Evolutionary conservation across 2,888 invertebrate genomes (phyloP), one percentile per base, ranked within the genome.

Genomic region (Encarsia formosa): DNA sequence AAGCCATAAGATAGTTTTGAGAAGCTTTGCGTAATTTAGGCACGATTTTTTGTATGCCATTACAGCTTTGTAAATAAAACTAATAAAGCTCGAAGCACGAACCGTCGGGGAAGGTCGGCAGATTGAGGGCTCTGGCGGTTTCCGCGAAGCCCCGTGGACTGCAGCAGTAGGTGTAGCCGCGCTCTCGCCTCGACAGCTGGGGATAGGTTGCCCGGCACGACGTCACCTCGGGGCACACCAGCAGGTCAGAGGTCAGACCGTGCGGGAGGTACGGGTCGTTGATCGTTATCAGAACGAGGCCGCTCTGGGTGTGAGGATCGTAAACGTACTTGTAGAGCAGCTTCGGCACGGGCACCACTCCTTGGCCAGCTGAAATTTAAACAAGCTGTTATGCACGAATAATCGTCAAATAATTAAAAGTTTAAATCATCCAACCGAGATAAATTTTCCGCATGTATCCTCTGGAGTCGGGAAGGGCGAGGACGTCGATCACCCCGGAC

Each of bases 151-250:
- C 39, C 2, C n/a, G 23, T 2, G 32, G 24, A 15, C n/a, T 19
- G 24, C 44, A 50, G 32, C 44, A 50, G 26, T 44, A 44, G 5
- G 39, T 44, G 19, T 23, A 44, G 11, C 50, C 50, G 20, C 16
- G 11, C 0, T 19, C 18, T 4, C 34, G 20, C 5, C 19, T 3
- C 2, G 22, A 11, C 8, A 39, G 34, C 9, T 16, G 11, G 11
- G 38, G 15, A 3, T 32, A 22, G 1, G 23, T 2, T 3, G 5
- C 20, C 4, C 18, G 13, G 20, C 50, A 50, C 11, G 8, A 8
- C 3, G 11, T 15, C 6, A 38, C 18, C 3, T 37, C 20, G 4
- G 11, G 9, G 38, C 49, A 49, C 13, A 49, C 22, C 4, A 43
- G 8, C 6, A 31, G 24, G 16, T 29, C 9, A 2, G 5, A 2